A percentile compares a stretch with the other conserved stretches of the same genome.
Conservation (phyloP, 2,797 vertebrate species). For the Sebastiscus albofasciatus region DNA sequence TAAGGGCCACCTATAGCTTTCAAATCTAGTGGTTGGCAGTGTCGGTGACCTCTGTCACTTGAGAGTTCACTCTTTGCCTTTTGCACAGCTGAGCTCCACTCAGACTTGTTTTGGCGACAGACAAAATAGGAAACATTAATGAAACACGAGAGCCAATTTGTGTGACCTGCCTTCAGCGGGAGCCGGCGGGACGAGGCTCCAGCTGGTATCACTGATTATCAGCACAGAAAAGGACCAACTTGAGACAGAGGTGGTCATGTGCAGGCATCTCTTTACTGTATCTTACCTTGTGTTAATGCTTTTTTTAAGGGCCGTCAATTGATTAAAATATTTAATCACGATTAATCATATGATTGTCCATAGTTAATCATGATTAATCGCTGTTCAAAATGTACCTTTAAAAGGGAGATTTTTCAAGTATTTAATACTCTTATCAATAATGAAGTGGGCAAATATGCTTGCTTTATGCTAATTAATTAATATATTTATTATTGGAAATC, state of each 20-base stretch:
- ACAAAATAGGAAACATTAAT: conserved; percentile 27
- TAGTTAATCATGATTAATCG: no score
- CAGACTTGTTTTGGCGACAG: conserved; percentile 10
- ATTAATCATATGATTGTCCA: no score
- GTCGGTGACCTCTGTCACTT: neutral
- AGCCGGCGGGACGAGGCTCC: neutral
- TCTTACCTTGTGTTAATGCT: neutral
- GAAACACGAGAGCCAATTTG: conserved; percentile 32
- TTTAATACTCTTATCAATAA: no score
- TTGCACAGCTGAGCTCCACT: conserved; percentile 36
- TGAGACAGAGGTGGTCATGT: neutral
- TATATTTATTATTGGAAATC: no score
- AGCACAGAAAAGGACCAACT: neutral
- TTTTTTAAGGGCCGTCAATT: neutral
- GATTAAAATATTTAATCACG: no score
- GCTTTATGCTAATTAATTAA: no score
- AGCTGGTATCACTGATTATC: conserved; percentile 16
- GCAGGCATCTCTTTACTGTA: neutral
- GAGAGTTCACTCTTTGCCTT: neutral
- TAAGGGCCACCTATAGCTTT: neutral
- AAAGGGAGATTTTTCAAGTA: no score
- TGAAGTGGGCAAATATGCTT: no score
- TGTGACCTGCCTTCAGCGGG: conserved; percentile 6
- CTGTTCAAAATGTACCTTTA: no score
- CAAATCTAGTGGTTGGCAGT: neutral